Evolutionary conservation across 2,113 vertebrate genomes (phyloP), one percentile per base, ranked within the genome.

Genomic region (Rhineura floridana): DNA sequence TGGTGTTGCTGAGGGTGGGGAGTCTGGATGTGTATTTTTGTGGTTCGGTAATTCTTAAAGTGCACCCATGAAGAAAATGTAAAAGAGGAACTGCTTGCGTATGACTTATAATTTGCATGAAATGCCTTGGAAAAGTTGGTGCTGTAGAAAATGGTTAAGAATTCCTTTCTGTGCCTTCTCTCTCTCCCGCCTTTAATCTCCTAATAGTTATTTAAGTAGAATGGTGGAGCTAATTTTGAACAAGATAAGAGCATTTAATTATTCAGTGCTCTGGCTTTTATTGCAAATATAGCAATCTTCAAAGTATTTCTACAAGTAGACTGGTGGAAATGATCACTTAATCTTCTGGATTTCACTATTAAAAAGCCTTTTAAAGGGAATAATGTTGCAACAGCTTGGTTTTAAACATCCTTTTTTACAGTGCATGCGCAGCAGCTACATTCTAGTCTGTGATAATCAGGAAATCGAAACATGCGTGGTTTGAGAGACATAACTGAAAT

Each of bases 391-490:
- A 21, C 42, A n/a, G 30, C 39, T 48, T n/a, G 4, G 23, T 15
- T 80, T n/a, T 21, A 70, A 70, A 46, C 28, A 30, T 86, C 81
- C 72, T 59, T 13, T n/a, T 75, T n/a, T n/a, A n/a, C n/a, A 91
- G 62, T 59, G 84, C 67, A 85, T 0, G 15, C 81, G 59, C 42
- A 80, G 48, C 42, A 89, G 36, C 76, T 92, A 46, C 23, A 52
- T 72, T 52, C n/a, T 84, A 23, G 33, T 72, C 12, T 30, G n/a
- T 39, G 42, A 48, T 28, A 33, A 84, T 46, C 90, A 88, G 92
- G 91, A 95, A 94, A 89, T 89, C 88, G 94, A 93, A 94, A 46
- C n/a, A 1, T 65, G n/a, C 42, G 52, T 85, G 55, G 59, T 85
- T 65, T 85, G 8, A 85, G 1, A 85, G 12, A 82, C 85, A 62